These are phyloP conservation scores for Maniola jurtina DNA, from an alignment of 1,140 invertebrate genomes.

Conservation along the genomic window DNA sequence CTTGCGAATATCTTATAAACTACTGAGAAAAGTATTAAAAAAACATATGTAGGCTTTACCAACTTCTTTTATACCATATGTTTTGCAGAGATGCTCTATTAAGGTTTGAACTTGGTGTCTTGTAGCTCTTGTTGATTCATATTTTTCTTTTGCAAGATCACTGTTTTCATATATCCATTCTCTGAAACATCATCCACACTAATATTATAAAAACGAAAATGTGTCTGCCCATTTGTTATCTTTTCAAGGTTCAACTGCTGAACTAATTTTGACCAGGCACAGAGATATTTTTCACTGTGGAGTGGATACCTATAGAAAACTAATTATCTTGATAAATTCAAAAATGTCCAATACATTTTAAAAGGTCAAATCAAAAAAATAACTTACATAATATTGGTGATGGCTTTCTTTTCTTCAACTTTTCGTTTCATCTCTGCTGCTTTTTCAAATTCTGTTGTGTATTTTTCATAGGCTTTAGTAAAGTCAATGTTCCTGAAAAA, in stretches of 20 bases:
- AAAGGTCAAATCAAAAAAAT: not conserved
- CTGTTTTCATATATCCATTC: slow-evolving; percentile 68
- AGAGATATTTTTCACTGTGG: too few relatives aligned
- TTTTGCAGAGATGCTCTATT: slow-evolving; percentile 57
- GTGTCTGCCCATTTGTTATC: too few relatives aligned
- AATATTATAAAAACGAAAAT: too few relatives aligned
- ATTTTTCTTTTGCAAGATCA: slow-evolving; percentile 56
- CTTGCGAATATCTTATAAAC: slow-evolving; percentile 1
- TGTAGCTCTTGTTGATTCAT: slow-evolving; percentile 61
- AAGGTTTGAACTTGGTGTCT: slow-evolving; percentile 62
- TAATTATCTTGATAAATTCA: too few relatives aligned
- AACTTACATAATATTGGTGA: slow-evolving; percentile 58
- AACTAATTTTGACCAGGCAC: too few relatives aligned
- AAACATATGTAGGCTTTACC: slow-evolving; percentile 50
- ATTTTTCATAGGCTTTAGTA: slow-evolving; percentile 58
- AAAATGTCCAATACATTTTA: too few relatives aligned
- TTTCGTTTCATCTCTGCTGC: slow-evolving; percentile 59
- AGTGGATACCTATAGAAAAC: too few relatives aligned
- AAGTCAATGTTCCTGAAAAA: slow-evolving; percentile 52
- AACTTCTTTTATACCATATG: slow-evolving; percentile 76
- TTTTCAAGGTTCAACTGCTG: too few relatives aligned
- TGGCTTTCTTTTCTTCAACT: slow-evolving; percentile 61
- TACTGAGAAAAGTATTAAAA: slow-evolving; percentile 14
- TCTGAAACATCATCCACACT: slow-evolving; percentile 35
- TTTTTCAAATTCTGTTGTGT: slow-evolving; percentile 63